Evolutionary conservation across 2,113 vertebrate genomes (phyloP).

Genomic region (Phalacrocorax carbo): DNA sequence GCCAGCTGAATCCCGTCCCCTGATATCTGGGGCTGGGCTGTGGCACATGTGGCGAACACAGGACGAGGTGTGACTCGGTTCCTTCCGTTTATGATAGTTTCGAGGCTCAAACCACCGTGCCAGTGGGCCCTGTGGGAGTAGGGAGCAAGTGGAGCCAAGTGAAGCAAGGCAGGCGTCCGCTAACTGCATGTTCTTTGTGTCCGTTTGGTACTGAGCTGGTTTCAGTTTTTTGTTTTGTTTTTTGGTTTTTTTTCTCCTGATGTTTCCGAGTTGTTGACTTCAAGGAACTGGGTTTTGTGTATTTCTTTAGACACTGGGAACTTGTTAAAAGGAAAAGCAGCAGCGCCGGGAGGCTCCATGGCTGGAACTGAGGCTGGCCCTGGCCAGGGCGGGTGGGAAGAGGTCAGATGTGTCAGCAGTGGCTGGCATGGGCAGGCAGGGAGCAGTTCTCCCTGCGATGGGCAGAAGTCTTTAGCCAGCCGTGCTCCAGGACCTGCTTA

Average conservation of each 20-base stretch:
- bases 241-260: background rate
- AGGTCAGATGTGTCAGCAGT: background rate
- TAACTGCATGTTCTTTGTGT: conserved; percentile 54
- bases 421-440: background rate
- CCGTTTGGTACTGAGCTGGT: conserved; percentile 59
- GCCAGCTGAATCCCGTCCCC: background rate
- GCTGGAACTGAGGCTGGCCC: background rate
- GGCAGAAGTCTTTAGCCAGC: background rate
- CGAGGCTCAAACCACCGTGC: conserved; percentile 17
- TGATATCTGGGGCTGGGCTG: background rate
- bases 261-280: conserved; percentile 36
- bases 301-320: conserved; percentile 61
- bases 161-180: background rate
- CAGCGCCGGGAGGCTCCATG: background rate
- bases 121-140: background rate
- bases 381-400: fast-evolving
- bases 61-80: background rate
- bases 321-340: conserved; percentile 37
- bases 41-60: background rate
- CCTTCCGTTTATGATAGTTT: background rate
- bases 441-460: background rate
- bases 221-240: conserved; percentile 9
- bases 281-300: conserved; percentile 50
- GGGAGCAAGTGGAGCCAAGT: background rate
- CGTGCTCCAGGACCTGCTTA: fast-evolving